Base-by-base conservation (phyloP, 1,140 invertebrate species). In the Drosophila murphyi region DNA sequence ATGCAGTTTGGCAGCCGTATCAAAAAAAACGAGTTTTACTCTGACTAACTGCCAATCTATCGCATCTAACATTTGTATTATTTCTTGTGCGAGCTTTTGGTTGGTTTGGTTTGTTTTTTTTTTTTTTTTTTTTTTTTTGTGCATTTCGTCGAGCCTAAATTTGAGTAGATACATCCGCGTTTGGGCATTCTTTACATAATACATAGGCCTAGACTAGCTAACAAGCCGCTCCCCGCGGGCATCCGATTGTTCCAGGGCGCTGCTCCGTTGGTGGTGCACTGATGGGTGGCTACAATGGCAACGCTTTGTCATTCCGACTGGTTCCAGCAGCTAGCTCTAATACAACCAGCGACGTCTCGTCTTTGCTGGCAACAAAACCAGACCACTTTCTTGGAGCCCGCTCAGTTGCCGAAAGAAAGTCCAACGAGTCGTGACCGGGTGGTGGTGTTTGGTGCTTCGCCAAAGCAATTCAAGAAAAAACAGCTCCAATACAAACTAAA, bases 381-480 rank as follows among this genome's bases (percentile, higher is more conserved):
- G 85, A 89, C 80, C 85, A 89, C 89, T 91, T 91, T 91, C 89
- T 87, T 91, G 89, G 63, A 75, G 72, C 68, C 72, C 74, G 85
- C 80, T 91, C 86, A 91, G 90, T 91, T 86, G 89, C 82, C 82
- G 80, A 91, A 91, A 91, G 90, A 91, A 91, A 91, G 90, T 91
- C 90, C 88, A 69, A 76, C 83, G 67, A 82, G 73, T 82, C 80
- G 83, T 77, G 76, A 87, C 80, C 82, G 77, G 47, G 68, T 65
- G 61, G 39, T 43, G 39, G 8, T 29, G 55, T 50, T n/a, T 60
- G 61, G 67, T 29, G 55, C 56, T n/a, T 60, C 69, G 67, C 43
- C n/a, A 47, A 71, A 54, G 39, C 50, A 37, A 45, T 55, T 39
- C 39, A 43, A 60, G 43, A 31, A 7, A 31, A 7, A 47, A 31